Evolutionary conservation across 2,113 vertebrate genomes (phyloP).

Genomic region (Colaptes auratus): DNA sequence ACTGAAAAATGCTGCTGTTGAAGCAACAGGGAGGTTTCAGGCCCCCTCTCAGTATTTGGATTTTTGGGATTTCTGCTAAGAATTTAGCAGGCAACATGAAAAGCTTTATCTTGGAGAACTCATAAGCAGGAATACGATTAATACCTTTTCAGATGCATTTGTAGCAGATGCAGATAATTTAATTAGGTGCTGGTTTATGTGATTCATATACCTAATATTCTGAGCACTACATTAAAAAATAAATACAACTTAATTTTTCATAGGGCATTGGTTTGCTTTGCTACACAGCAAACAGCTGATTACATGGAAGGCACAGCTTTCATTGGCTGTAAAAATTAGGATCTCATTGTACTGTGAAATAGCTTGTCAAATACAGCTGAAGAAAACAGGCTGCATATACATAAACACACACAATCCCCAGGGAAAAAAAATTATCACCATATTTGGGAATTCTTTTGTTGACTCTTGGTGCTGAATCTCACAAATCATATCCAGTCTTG

Average conservation of each 20-base stretch:
- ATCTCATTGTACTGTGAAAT: constrained; percentile 30
- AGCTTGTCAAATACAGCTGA: constrained; percentile 19
- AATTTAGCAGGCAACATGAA: constrained; percentile 39
- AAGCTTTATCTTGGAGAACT: constrained; percentile 47
- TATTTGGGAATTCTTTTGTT: constrained; percentile 4
- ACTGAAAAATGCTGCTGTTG: not conserved
- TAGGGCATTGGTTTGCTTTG: constrained; percentile 28
- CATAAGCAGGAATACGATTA: constrained; percentile 33
- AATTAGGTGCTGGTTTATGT: constrained; percentile 58
- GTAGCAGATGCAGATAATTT: constrained; percentile 55
- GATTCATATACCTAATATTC: constrained; percentile 53
- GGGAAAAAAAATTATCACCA: not conserved
- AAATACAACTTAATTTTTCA: constrained; percentile 58
- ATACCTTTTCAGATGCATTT: constrained; percentile 50
- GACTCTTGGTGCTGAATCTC: not conserved
- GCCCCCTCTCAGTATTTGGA: constrained; percentile 10
- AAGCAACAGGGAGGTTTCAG: not conserved
- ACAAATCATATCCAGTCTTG: not conserved
- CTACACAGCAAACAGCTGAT: constrained; percentile 29
- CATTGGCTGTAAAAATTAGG: constrained; percentile 50
- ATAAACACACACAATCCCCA: constrained; percentile 1
- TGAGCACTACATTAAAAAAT: constrained; percentile 45
- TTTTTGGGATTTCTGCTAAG: constrained; percentile 18
- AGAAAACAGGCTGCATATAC: not conserved
- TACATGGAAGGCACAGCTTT: constrained; percentile 18